A percentile compares a stretch with the other conserved stretches of the same genome.
Evolutionary conservation across 1,140 invertebrate species (phyloP).

Genomic region (Dendroctonus valens): DNA sequence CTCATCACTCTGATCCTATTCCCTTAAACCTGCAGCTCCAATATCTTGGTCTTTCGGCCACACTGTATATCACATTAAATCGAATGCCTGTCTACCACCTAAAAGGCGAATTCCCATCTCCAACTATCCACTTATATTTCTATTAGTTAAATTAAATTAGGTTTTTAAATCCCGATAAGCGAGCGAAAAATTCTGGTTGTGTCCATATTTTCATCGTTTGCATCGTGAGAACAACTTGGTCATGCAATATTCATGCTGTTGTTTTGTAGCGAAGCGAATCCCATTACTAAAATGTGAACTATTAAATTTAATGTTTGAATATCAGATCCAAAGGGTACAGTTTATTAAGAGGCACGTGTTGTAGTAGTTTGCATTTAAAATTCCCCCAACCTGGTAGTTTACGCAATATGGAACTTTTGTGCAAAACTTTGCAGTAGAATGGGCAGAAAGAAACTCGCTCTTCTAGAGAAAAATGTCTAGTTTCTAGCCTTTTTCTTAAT

Average conservation of each 20-base stretch:
- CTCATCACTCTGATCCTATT: too few relatives aligned
- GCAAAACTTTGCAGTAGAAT: too few relatives aligned
- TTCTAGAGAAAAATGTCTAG: too few relatives aligned
- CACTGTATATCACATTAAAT: too few relatives aligned
- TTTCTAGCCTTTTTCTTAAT: too few relatives aligned
- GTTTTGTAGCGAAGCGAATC: constrained; percentile 1
- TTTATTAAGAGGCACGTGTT: too few relatives aligned
- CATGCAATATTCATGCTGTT: constrained; percentile 17
- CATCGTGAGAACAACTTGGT: background rate
- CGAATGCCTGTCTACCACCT: background rate
- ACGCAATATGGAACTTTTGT: too few relatives aligned
- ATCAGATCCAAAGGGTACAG: too few relatives aligned
- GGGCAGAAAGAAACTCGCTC: too few relatives aligned
- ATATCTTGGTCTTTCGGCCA: background rate
- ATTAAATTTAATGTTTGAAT: constrained; percentile 4
- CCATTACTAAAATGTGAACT: constrained; percentile 10
- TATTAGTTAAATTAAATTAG: constrained; percentile 42
- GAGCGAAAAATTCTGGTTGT: background rate
- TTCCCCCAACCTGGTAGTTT: too few relatives aligned
- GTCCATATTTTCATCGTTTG: constrained; percentile 16
- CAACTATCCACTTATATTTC: constrained; percentile 24
- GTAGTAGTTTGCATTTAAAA: too few relatives aligned
- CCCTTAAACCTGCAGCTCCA: background rate
- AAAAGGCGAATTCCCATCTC: constrained; percentile 5
- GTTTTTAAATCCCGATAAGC: constrained; percentile 32